Evolutionary conservation across 2,888 invertebrate species (phyloP).

Genomic region (Dendrolimus houi): DNA sequence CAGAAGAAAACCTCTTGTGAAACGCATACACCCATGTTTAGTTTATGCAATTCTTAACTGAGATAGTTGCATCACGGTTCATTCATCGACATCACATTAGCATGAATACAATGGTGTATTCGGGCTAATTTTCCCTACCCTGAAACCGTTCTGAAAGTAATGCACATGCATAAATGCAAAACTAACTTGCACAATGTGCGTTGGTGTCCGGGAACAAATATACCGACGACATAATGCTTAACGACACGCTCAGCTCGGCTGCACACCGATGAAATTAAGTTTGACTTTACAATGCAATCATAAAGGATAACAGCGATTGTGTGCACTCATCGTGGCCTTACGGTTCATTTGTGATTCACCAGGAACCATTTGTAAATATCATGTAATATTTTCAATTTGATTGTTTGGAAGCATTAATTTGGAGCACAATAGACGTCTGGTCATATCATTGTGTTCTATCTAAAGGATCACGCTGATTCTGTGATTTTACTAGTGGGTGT

Average conservation of each 20-base stretch:
- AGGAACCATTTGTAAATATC: background rate
- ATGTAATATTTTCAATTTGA: background rate
- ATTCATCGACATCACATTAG: constrained; percentile 34
- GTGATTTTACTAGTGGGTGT: constrained; percentile 30
- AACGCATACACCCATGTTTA: constrained; percentile 16
- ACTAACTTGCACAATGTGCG: constrained; percentile 33
- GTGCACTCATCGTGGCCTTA: background rate
- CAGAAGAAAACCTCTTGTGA: constrained; percentile 17
- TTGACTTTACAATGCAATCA: constrained; percentile 10
- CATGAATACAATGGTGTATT: constrained; percentile 39
- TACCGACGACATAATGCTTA: constrained; percentile 19
- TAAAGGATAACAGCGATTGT: background rate
- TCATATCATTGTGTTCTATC: constrained; percentile 44
- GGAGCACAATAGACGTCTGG: constrained; percentile 49
- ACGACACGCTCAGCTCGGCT: constrained; percentile 14
- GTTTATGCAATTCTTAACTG: constrained; percentile 29
- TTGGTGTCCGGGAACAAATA: constrained; percentile 25
- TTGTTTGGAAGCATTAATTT: constrained; percentile 29
- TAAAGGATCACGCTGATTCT: constrained; percentile 14
- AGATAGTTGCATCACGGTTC: constrained; percentile 33
- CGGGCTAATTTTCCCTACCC: constrained; percentile 23
- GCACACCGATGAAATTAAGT: constrained; percentile 12
- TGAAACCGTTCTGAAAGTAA: constrained; percentile 39
- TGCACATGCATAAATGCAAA: constrained; percentile 37
- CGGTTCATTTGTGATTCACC: background rate